Conservation (phyloP, 1,140 invertebrate species). For the Bombus cullumanus region DNA sequence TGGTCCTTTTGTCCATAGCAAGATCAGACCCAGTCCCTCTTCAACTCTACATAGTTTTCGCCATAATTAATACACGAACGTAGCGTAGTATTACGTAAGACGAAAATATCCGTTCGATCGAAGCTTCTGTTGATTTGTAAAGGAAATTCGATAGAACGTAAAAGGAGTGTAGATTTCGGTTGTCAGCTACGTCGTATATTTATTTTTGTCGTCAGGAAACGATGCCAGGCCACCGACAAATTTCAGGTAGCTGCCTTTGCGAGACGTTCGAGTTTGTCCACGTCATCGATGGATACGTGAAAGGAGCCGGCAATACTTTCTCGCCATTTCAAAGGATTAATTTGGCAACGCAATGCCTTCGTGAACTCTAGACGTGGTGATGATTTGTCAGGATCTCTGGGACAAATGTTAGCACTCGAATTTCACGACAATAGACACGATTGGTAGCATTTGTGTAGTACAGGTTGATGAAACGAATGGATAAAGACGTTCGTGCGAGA, state of each 20-base stretch:
- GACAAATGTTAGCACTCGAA: not conserved
- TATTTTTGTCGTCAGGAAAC: slow-evolving; percentile 42
- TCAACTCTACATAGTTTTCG: not conserved
- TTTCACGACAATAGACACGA: not conserved
- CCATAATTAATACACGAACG: too few relatives aligned
- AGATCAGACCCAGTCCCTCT: not conserved
- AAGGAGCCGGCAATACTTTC: slow-evolving; percentile 44
- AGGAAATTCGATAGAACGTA: slow-evolving; percentile 23
- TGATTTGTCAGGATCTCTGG: not conserved
- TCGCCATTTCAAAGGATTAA: slow-evolving; percentile 44
- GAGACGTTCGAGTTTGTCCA: slow-evolving; percentile 53
- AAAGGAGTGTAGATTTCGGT: not conserved
- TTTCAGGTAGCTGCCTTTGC: slow-evolving; percentile 45
- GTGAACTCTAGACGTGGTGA: not conserved
- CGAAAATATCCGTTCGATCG: not conserved
- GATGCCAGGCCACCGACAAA: slow-evolving; percentile 56
- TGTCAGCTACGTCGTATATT: slow-evolving; percentile 11
- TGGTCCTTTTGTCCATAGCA: not conserved
- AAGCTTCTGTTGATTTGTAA: not conserved
- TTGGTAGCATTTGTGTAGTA: not conserved
- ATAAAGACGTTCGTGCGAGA: not conserved
- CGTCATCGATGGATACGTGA: slow-evolving; percentile 43
- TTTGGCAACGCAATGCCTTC: slow-evolving; percentile 22
- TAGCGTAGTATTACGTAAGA: too few relatives aligned
- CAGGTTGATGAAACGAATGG: not conserved